Evolutionary conservation across 2,113 vertebrate genomes (phyloP).

Genomic region (Isurus oxyrinchus): DNA sequence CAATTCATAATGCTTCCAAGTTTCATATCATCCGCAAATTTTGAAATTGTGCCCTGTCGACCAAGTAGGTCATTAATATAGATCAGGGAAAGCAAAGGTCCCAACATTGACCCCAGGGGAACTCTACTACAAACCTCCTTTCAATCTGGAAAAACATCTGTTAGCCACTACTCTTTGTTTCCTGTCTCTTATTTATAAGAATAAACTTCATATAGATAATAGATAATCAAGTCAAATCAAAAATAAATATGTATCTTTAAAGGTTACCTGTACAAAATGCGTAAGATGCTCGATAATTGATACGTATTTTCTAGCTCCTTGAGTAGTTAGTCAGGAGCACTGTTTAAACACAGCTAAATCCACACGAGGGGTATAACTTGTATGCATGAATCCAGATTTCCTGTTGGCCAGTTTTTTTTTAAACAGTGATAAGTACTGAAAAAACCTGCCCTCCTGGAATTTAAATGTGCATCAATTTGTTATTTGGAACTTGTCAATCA

Average conservation of each 20-base stretch:
- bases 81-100: too few species aligned
- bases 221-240: not conserved
- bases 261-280: not conserved
- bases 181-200: not conserved
- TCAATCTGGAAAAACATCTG: too few species aligned
- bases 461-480: not conserved
- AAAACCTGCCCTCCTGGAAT: not conserved
- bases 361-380: not conserved
- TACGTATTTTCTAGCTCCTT: not conserved
- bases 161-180: too few species aligned
- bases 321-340: not conserved
- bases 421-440: too few species aligned
- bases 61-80: too few species aligned
- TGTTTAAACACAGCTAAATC: not conserved
- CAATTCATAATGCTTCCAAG: too few species aligned
- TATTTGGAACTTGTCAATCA: not conserved
- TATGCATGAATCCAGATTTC: not conserved
- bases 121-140: too few species aligned
- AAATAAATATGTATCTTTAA: not conserved
- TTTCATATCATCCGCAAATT: too few species aligned
- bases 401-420: not conserved
- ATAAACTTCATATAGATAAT: not conserved
- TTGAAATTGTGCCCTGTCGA: too few species aligned
- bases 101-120: too few species aligned
- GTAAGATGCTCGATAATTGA: not conserved